Percentiles rank a stretch among this genome's conserved stretches.
These are phyloP conservation scores for Noctuana brunneofusca DNA, from an alignment of 2,888 invertebrate species.

Conservation along the genomic window DNA sequence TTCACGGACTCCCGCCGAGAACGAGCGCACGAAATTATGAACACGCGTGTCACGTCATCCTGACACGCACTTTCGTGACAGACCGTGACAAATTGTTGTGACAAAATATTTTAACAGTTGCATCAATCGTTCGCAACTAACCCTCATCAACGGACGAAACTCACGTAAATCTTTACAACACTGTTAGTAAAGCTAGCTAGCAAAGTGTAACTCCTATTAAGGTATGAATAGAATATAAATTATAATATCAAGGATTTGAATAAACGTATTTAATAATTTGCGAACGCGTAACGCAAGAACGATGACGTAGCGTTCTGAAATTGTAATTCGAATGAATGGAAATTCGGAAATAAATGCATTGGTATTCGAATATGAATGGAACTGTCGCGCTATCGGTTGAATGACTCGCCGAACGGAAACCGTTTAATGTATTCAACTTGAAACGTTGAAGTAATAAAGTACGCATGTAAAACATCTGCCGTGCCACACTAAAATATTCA, in stretches of 20 bases:
- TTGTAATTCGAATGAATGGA: slow-evolving; percentile 65
- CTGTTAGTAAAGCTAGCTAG: background rate
- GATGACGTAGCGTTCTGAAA: slow-evolving; percentile 68
- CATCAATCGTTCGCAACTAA: slow-evolving; percentile 59
- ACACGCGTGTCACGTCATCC: slow-evolving; percentile 57
- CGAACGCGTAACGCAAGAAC: slow-evolving; percentile 49
- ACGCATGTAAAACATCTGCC: slow-evolving; percentile 38
- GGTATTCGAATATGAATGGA: slow-evolving; percentile 40
- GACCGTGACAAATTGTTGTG: slow-evolving; percentile 80
- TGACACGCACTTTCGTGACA: slow-evolving; percentile 74
- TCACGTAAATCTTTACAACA: slow-evolving; percentile 42
- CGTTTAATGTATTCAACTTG: slow-evolving; percentile 42
- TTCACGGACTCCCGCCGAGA: slow-evolving; percentile 63
- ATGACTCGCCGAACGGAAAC: slow-evolving; percentile 53
- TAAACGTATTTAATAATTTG: slow-evolving; percentile 39
- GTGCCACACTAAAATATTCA: slow-evolving; percentile 33
- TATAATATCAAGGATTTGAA: slow-evolving; percentile 21
- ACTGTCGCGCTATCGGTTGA: slow-evolving; percentile 49
- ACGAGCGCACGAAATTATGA: slow-evolving; percentile 24
- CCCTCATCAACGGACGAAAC: slow-evolving; percentile 56
- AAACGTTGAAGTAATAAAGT: slow-evolving; percentile 35
- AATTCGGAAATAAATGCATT: slow-evolving; percentile 55
- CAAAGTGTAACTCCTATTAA: slow-evolving; percentile 13
- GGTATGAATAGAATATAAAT: slow-evolving; percentile 19
- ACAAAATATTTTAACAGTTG: slow-evolving; percentile 83